Evolutionary conservation across 2,888 invertebrate genomes (phyloP).

Genomic region (Zaprionus lineosus): DNA sequence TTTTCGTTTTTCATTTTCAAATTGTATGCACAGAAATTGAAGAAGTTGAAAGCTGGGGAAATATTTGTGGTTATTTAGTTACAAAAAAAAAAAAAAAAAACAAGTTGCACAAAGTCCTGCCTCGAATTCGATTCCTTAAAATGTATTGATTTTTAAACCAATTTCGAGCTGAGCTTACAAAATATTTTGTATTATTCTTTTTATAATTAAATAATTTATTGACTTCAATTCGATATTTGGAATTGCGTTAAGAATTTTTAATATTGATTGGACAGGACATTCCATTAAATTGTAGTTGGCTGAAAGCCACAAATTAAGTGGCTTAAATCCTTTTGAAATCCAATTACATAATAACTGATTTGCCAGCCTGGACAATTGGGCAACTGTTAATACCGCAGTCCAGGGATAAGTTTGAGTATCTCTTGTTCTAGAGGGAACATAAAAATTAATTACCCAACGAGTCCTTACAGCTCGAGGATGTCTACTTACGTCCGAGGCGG

Average conservation of each 20-base stretch:
- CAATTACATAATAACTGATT: constrained; percentile 16
- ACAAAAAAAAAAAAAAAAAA: no score
- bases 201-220: no score
- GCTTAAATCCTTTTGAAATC: neutral
- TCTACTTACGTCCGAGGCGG: constrained; percentile 30
- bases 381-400: constrained; percentile 18
- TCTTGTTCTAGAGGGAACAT: constrained; percentile 34
- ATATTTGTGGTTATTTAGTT: neutral
- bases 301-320: no score
- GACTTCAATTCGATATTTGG: no score
- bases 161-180: neutral
- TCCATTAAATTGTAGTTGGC: no score
- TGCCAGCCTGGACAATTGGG: constrained; percentile 8
- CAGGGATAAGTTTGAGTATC: constrained; percentile 13
- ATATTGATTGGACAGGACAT: no score
- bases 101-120: neutral
- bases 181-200: neutral
- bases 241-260: no score
- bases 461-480: constrained; percentile 49
- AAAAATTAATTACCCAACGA: constrained; percentile 61
- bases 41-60: neutral
- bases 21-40: constrained; percentile 10
- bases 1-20: constrained; percentile 22
- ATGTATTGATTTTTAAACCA: no score
- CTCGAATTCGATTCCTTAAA: neutral